Base-by-base conservation (phyloP, 1,140 invertebrate genomes). In the Drosophila punjabiensis region DNA sequence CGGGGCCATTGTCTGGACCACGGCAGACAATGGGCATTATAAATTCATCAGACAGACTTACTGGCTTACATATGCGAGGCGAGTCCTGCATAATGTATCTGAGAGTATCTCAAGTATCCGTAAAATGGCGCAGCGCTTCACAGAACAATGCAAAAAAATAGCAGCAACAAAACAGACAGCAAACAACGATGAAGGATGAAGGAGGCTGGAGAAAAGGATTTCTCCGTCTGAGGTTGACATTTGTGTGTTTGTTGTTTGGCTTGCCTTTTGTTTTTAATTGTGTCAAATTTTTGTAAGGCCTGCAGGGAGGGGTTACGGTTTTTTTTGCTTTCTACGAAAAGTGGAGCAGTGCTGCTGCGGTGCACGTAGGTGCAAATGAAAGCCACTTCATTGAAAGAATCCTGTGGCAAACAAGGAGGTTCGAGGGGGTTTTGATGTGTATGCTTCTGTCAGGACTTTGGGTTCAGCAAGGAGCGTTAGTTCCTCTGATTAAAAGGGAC, bases 1-100 rank as follows among this genome's bases (percentile, higher is more conserved):
- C 82, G 77, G 18, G 10, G 77, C 85, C 82, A 81, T 88, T 89
- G 85, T 89, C 86, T 89, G 85, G 84, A 39, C 69, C 20, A n/a
- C 50, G 61, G 32, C 74, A 89, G 85, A 90, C 86, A 90, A 90
- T 90, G 82, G 76, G 79, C 82, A 90, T 90, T 90, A 90, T 90
- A 90, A 86, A 90, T 90, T 90, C 86, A 90, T 90, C 86, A 90
- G 86, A 86, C 79, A 67, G 81, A 70, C 71, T 56, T 53, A 35
- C 30, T 47, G 75, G 50, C 64, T 80, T 41, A 73, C 71, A 84
- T 55, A 55, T 47, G 63, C 28, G 64, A 37, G 56, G 28, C 62
- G 50, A 66, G 20, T 45, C 50, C 84, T 81, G 84, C 84, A 87
- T 88, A 88, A 88, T 86, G 83, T 86, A 79, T 82, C 63, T 64